Evolutionary conservation across 2,797 vertebrate genomes (phyloP).

Genomic region (Aphelocoma californica): DNA sequence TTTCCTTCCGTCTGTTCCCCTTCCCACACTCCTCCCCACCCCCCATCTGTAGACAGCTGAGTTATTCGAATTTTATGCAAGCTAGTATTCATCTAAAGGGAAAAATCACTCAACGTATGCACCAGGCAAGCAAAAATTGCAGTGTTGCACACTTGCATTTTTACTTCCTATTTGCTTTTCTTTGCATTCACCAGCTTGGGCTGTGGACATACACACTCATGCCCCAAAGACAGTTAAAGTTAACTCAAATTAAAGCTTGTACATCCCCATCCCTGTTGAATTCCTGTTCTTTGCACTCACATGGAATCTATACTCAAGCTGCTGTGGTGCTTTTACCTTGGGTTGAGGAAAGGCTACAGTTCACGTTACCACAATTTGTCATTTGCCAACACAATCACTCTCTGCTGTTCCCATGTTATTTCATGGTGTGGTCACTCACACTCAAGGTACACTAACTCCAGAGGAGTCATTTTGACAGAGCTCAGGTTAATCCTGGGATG

Average conservation of each 20-base stretch:
- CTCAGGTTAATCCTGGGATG: neutral
- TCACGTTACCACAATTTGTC: neutral
- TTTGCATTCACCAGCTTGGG: neutral
- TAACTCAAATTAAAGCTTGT: neutral
- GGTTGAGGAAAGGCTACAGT: neutral
- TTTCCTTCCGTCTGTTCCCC: conserved; percentile 69
- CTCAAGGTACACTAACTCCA: neutral
- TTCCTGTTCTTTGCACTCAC: neutral
- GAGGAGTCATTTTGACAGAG: neutral
- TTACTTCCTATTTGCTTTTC: neutral
- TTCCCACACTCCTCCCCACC: conserved; percentile 47
- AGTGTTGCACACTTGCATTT: neutral
- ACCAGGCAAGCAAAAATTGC: neutral
- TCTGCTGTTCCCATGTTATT: conserved; percentile 51
- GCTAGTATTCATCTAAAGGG: conserved; percentile 34
- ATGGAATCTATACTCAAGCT: neutral
- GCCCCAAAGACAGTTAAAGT: neutral
- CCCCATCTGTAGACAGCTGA: conserved; percentile 54
- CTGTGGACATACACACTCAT: neutral
- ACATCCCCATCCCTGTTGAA: neutral
- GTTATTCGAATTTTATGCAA: conserved; percentile 61
- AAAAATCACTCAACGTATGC: neutral
- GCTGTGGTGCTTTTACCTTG: neutral
- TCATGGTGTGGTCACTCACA: conserved; percentile 45
- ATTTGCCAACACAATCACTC: conserved; percentile 36